phyloP scores from a whole-genome alignment of 2,113 vertebrate genomes.

The Okapia johnstoni region DNA sequence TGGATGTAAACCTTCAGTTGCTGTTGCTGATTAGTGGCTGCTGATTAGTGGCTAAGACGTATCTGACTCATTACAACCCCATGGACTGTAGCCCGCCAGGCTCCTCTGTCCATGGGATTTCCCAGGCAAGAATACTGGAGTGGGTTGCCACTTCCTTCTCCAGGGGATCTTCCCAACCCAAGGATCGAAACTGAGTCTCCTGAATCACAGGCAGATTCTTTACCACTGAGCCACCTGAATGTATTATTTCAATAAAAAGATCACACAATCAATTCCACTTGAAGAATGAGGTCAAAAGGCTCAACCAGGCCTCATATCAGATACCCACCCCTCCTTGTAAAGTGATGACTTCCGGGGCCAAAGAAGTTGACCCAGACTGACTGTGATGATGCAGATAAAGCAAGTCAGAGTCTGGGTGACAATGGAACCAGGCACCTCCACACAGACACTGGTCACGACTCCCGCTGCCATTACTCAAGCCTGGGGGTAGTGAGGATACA shows the following conservation, averaged over 20 bases:
- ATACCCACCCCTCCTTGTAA: not conserved
- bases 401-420: not conserved
- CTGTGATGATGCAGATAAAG: not conserved
- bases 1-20: not conserved
- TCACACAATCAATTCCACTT: not conserved
- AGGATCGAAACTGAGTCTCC: not conserved
- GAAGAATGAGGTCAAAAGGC: not conserved
- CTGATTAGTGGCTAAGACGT: not conserved
- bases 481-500: rapidly evolving
- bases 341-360: not conserved
- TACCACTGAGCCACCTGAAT: not conserved
- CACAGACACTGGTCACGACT: not conserved
- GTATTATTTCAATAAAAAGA: not conserved
- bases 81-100: not conserved
- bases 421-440: not conserved
- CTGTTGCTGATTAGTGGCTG: not conserved
- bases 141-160: not conserved
- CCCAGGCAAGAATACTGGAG: not conserved
- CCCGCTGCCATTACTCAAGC: not conserved
- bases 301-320: not conserved
- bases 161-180: not conserved
- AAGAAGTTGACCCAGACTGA: not conserved
- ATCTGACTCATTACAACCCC: not conserved
- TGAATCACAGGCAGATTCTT: not conserved
- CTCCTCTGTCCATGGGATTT: not conserved